phyloP scores from a whole-genome alignment of 2,888 invertebrate species.

The Aporophyla nigra region DNA sequence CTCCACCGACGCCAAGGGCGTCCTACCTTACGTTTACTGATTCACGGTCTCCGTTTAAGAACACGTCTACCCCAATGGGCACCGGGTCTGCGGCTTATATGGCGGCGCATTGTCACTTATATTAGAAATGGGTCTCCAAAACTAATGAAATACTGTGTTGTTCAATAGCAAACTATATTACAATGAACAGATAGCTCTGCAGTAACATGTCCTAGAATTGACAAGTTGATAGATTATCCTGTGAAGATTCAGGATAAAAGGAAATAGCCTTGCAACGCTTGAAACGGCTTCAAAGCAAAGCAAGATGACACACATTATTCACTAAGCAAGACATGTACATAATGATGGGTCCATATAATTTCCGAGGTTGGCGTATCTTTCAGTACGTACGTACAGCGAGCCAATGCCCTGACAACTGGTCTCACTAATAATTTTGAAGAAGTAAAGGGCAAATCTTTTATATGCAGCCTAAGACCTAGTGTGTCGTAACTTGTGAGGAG shows the following conservation, averaged over 20 bases:
- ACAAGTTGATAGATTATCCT: background rate
- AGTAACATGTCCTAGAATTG: background rate
- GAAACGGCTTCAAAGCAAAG: background rate
- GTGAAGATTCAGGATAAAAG: background rate
- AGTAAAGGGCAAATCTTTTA: background rate
- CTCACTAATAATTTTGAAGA: background rate
- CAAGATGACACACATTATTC: background rate
- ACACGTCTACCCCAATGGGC: no score
- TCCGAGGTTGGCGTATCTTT: background rate
- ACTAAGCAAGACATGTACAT: background rate
- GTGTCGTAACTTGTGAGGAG: background rate
- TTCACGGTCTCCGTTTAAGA: background rate
- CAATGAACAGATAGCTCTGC: background rate
- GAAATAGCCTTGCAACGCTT: constrained; percentile 10
- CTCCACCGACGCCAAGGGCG: background rate
- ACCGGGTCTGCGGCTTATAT: background rate
- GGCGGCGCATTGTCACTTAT: background rate
- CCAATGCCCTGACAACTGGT: background rate
- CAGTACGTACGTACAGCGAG: background rate
- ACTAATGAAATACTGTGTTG: background rate
- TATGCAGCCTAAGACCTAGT: background rate
- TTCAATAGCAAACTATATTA: background rate
- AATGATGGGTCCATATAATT: background rate
- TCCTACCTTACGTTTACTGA: background rate
- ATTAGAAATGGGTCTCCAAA: background rate